phyloP scores from a whole-genome alignment of 2,113 vertebrate species.

The Solenodon paradoxus region DNA sequence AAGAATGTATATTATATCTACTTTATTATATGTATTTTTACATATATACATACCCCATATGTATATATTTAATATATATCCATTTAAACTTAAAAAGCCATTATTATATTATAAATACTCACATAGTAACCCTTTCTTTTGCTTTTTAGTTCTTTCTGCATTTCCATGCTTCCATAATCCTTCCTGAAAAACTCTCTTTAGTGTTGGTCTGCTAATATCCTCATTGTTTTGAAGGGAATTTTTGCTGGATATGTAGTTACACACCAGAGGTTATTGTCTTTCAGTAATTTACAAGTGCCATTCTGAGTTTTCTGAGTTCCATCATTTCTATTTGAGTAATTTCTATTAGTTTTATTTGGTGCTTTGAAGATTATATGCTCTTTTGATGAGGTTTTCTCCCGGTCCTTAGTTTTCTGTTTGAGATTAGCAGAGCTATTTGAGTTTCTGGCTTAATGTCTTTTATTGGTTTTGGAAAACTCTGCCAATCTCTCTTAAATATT shows the following conservation, averaged over 20 bases:
- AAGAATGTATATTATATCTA: background rate
- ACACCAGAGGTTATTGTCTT: background rate
- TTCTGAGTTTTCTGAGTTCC: background rate
- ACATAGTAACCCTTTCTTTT: background rate
- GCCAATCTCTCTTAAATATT: background rate
- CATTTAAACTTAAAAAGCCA: background rate
- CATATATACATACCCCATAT: background rate
- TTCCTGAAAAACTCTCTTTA: background rate
- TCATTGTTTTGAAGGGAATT: background rate
- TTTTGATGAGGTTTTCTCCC: background rate
- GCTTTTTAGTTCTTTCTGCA: background rate
- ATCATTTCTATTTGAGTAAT: background rate
- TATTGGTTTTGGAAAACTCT: too few relatives aligned
- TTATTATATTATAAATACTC: background rate
- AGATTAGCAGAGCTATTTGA: background rate
- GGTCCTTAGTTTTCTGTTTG: background rate
- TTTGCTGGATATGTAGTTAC: background rate
- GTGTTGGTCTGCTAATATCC: background rate
- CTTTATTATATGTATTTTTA: background rate
- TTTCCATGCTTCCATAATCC: background rate
- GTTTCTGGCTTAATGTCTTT: too few relatives aligned
- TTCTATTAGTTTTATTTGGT: too few relatives aligned
- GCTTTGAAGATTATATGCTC: background rate
- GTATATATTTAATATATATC: background rate
- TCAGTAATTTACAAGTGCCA: background rate